Evolutionary conservation across 2,797 vertebrate genomes (phyloP), one percentile per base, ranked within the genome.

Genomic region (Caiman crocodilus): DNA sequence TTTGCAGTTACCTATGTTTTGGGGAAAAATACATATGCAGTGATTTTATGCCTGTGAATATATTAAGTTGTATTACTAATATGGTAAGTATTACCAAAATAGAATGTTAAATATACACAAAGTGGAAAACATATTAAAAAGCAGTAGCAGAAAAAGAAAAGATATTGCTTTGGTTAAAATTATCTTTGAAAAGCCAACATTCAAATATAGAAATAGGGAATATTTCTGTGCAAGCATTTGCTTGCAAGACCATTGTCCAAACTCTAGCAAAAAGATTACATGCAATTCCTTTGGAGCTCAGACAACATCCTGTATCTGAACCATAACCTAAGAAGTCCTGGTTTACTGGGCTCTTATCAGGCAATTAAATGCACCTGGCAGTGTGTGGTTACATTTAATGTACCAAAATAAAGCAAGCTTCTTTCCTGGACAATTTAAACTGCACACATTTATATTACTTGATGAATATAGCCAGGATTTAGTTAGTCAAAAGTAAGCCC

Each of bases 41-140:
- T 18, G 61, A 28, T 32, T 71, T 35, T 80, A 57, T 63, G 71
- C 10, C 74, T 90, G 82, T 42, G 89, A 93, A 85, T 61, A 58
- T 23, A 42, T 35, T 74, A 28, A 42, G 73, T 65, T 84, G 42
- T 15, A 15, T 60, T 84, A 80, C 1, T 77, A 79, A 87, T 57
- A 35, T 18, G 17, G n/a, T 74, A 11, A 59, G 79, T 83, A 80
- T 17, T 26, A 76, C 64, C 79, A 86, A 60, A 7, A 81, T 73
- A 78, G 90, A 84, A 94, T 28, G n/a, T 64, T 79, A 89, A 88
- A 32, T 57, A 89, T 2, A 84, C 14, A 88, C 21, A 82, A 63
- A 84, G 57, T n/a, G 42, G 58, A 93, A 96, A 84, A 81, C 8
- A 65, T 55, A 88, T 65, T 85, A 88, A 86, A 96, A 91, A 91